Evolutionary conservation across 2,888 invertebrate genomes (phyloP).

Genomic region (Hydropsyche betteni): DNA sequence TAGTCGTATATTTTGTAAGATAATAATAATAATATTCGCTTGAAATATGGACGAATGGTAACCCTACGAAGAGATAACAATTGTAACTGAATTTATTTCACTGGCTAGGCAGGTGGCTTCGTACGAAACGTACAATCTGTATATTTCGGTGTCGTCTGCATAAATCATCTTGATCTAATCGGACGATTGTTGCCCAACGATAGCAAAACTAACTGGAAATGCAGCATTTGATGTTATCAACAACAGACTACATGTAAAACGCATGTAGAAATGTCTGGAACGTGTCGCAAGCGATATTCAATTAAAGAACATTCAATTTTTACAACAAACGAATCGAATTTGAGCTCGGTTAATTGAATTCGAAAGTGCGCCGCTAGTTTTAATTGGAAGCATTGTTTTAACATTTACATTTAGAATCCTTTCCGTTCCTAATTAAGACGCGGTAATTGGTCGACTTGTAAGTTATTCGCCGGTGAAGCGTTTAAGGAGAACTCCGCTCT

Average conservation of each 20-base stretch:
- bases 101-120: slow-evolving; percentile 14
- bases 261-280: too few species aligned
- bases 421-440: slow-evolving; percentile 29
- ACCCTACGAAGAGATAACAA: slow-evolving; percentile 14
- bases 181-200: slow-evolving; percentile 1
- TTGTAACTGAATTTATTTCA: slow-evolving; percentile 17
- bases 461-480: background rate
- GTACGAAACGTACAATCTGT: slow-evolving; percentile 19
- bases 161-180: slow-evolving; percentile 28
- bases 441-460: background rate
- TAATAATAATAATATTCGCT: too few species aligned
- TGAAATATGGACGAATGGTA: background rate
- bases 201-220: background rate
- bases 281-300: too few species aligned
- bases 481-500: too few species aligned
- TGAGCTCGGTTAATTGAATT: slow-evolving; percentile 22
- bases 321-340: too few species aligned
- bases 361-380: background rate
- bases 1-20: too few species aligned
- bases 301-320: too few species aligned
- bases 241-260: background rate
- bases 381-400: slow-evolving; percentile 20
- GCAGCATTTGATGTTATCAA: background rate
- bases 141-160: slow-evolving; percentile 13
- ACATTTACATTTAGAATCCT: background rate